These are phyloP conservation scores for Andrena trimmerana DNA, from an alignment of 2,888 invertebrate species.

Conservation along the genomic window DNA sequence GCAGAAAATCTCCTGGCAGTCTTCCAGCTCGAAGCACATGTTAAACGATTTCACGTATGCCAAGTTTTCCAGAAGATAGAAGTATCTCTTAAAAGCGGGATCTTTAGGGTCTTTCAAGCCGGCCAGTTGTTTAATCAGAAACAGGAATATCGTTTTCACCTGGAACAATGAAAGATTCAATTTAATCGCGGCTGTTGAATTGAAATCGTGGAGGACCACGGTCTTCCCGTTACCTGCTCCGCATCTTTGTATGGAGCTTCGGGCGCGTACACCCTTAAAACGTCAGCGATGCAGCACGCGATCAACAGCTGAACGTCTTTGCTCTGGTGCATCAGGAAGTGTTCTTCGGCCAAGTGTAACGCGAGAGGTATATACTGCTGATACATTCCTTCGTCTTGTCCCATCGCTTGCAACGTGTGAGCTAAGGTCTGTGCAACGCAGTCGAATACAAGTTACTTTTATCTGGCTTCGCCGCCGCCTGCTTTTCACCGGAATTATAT, in stretches of 20 bases:
- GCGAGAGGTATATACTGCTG: slow-evolving; percentile 97
- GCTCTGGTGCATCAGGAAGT: slow-evolving; percentile 95
- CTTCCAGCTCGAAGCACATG: slow-evolving; percentile 99
- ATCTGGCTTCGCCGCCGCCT: not conserved
- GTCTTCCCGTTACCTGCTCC: slow-evolving; percentile 89
- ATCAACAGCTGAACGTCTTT: slow-evolving; percentile 97
- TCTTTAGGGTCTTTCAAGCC: slow-evolving; percentile 98
- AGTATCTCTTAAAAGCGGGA: slow-evolving; percentile 98
- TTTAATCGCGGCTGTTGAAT: too few relatives aligned
- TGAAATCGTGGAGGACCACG: too few relatives aligned
- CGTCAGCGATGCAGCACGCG: slow-evolving; percentile 99
- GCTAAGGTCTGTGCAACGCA: slow-evolving; percentile 90
- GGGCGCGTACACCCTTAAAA: slow-evolving; percentile 97
- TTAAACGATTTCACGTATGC: slow-evolving; percentile 99
- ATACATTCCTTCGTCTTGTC: slow-evolving; percentile 97
- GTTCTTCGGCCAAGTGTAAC: slow-evolving; percentile 96
- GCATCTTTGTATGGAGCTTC: slow-evolving; percentile 99
- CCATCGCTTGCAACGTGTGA: slow-evolving; percentile 98
- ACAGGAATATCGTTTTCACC: slow-evolving; percentile 94
- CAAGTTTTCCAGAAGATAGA: slow-evolving; percentile 98
- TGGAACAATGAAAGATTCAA: slow-evolving; percentile 65
- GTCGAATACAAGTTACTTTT: slow-evolving; percentile 15
- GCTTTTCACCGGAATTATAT: not conserved
- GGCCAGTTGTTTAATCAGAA: slow-evolving; percentile 96
- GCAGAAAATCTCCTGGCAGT: slow-evolving; percentile 98